Conservation (phyloP, 1,140 invertebrate genomes). For the Ctenoplectra terminalis region DNA sequence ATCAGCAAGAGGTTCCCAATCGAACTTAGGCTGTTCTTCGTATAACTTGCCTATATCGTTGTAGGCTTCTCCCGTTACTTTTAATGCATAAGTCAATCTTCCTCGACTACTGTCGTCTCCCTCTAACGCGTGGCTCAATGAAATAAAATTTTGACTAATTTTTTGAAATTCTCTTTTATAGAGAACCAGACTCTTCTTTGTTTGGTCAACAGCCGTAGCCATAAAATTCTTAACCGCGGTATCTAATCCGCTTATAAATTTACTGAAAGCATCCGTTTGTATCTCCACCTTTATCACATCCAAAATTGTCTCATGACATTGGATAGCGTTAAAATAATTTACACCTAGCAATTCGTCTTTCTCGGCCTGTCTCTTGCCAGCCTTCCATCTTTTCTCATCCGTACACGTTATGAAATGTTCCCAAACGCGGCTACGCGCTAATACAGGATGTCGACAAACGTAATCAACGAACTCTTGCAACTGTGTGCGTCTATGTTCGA, state of each 20-base stretch:
- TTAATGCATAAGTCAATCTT: constrained; percentile 92
- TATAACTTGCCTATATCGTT: constrained; percentile 93
- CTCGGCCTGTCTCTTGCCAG: constrained; percentile 97
- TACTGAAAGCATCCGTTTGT: constrained; percentile 79
- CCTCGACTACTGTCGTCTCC: constrained; percentile 86
- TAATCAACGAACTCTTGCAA: constrained; percentile 98
- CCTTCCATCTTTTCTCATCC: constrained; percentile 99
- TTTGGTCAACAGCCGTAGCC: constrained; percentile 91
- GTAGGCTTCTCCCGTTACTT: constrained; percentile 95
- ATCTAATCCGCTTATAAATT: constrained; percentile 93
- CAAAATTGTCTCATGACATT: constrained; percentile 89
- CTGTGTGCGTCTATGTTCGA: constrained; percentile 95
- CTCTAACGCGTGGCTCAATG: constrained; percentile 91
- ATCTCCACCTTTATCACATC: constrained; percentile 82
- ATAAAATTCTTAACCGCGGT: constrained; percentile 93
- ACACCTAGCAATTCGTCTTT: constrained; percentile 95
- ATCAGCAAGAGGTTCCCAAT: constrained; percentile 95
- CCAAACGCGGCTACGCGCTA: constrained; percentile 96
- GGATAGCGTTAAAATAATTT: constrained; percentile 95
- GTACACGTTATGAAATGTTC: constrained; percentile 98
- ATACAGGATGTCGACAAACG: constrained; percentile 97
- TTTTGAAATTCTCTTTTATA: constrained; percentile 97
- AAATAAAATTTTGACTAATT: constrained; percentile 93
- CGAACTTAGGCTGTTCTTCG: constrained; percentile 94
- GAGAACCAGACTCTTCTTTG: constrained; percentile 92